These are phyloP conservation scores for Montipora cactus DNA, from an alignment of 64 coral and sea anemone species.

Conservation along the genomic window DNA sequence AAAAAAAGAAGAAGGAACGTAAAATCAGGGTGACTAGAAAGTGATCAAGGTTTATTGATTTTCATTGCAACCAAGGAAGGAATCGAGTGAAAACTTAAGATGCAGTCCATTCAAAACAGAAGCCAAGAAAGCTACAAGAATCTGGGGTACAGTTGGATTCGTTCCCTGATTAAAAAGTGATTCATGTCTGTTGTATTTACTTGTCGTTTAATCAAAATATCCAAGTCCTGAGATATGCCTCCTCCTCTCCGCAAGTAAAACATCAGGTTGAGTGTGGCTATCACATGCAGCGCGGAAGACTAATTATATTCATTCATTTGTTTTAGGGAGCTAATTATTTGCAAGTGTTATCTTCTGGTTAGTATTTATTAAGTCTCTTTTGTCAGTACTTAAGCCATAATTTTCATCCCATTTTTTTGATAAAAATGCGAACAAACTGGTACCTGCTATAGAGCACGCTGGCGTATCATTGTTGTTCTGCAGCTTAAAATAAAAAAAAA, in stretches of 20 bases:
- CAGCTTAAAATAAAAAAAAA: too few species aligned
- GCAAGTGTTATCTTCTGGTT: background rate
- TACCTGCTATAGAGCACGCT: background rate
- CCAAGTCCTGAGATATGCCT: background rate
- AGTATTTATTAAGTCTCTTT: too few species aligned
- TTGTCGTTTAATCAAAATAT: background rate
- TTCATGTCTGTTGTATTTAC: background rate
- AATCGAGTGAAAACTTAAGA: background rate
- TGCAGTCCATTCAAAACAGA: background rate
- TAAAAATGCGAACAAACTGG: background rate
- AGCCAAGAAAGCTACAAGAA: background rate
- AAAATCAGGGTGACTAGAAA: background rate
- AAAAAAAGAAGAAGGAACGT: constrained; percentile 78
- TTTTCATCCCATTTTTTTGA: background rate
- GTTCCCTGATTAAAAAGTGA: background rate
- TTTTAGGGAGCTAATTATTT: background rate
- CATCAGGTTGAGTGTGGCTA: too few species aligned
- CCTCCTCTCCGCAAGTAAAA: too few species aligned
- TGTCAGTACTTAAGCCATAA: background rate
- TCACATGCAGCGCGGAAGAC: too few species aligned
- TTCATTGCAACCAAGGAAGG: background rate
- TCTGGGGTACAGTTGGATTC: background rate
- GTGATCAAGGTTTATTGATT: background rate
- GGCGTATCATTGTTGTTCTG: background rate
- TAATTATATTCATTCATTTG: too few species aligned